Conservation (phyloP, 2,888 invertebrate genomes). For the Volucella zonaria region DNA sequence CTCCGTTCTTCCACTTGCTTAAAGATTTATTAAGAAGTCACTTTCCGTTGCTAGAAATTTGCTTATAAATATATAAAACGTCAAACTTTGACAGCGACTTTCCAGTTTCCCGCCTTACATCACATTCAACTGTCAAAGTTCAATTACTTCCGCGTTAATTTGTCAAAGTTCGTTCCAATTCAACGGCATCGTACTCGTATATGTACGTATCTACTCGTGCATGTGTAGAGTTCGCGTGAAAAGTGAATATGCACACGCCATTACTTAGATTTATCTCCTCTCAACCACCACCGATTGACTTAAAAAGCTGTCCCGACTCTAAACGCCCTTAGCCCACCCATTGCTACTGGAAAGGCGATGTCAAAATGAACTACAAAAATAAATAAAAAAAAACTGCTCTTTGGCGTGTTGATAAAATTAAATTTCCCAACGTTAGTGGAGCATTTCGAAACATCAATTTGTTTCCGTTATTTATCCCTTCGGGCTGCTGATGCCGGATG, state of each 20-base stretch:
- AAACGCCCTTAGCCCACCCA: background rate
- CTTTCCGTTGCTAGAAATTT: too few relatives aligned
- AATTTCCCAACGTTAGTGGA: conserved; percentile 42
- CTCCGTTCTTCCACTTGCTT: too few relatives aligned
- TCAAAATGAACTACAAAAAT: background rate
- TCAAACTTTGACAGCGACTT: too few relatives aligned
- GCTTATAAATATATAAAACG: too few relatives aligned
- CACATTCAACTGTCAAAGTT: conserved; percentile 27
- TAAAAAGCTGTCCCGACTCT: conserved; percentile 13
- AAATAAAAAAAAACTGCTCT: background rate
- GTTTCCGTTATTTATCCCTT: conserved; percentile 32
- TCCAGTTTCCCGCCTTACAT: too few relatives aligned
- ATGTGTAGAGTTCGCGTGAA: background rate
- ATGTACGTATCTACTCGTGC: too few relatives aligned
- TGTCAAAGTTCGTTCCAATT: conserved; percentile 36
- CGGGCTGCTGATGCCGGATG: background rate
- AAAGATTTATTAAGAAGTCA: too few relatives aligned
- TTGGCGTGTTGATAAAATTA: conserved; percentile 42
- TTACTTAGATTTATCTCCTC: conserved; percentile 15
- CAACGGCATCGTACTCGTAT: background rate
- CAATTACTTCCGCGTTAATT: conserved; percentile 27
- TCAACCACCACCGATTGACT: conserved; percentile 24
- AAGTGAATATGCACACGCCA: conserved; percentile 10
- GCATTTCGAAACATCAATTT: conserved; percentile 51
- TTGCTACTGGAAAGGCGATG: background rate